These are phyloP conservation scores for Australoheros facetus DNA, from an alignment of 2,797 vertebrate genomes.

Conservation along the genomic window DNA sequence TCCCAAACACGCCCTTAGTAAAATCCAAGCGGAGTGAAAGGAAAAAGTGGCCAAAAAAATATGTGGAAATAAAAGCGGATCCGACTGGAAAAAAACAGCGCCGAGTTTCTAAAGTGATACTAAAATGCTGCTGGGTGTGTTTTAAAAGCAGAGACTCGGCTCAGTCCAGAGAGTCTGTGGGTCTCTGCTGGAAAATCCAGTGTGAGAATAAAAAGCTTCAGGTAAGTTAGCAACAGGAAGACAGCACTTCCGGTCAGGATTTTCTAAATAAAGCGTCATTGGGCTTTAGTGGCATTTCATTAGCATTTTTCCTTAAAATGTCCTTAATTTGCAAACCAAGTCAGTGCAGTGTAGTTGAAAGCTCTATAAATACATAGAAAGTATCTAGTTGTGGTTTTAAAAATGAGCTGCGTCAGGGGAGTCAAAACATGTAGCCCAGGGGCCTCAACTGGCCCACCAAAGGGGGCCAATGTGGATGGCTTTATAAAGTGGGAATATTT, in stretches of 20 bases:
- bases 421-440: too few species aligned
- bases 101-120: not conserved
- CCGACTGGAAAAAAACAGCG: conserved; percentile 12
- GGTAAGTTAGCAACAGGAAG: rapidly evolving
- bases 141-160: not conserved
- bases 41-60: conserved; percentile 12
- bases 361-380: too few species aligned
- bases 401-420: too few species aligned
- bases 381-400: too few species aligned
- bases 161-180: conserved; percentile 3
- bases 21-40: conserved; percentile 57
- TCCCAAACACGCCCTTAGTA: conserved; percentile 75
- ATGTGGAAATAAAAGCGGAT: conserved; percentile 5
- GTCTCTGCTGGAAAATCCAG: conserved; percentile 51
- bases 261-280: conserved; percentile 39
- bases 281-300: rapidly evolving
- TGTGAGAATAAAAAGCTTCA: conserved; percentile 49
- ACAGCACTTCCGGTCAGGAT: rapidly evolving
- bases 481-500: too few species aligned
- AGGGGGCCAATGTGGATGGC: too few species aligned
- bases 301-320: too few species aligned
- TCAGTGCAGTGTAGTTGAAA: too few species aligned
- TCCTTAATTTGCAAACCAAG: too few species aligned
- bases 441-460: too few species aligned
- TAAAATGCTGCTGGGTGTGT: not conserved